Evolutionary conservation across 1,140 invertebrate genomes (phyloP), one percentile per base, ranked within the genome.

Genomic region (Aphis craccivora): DNA sequence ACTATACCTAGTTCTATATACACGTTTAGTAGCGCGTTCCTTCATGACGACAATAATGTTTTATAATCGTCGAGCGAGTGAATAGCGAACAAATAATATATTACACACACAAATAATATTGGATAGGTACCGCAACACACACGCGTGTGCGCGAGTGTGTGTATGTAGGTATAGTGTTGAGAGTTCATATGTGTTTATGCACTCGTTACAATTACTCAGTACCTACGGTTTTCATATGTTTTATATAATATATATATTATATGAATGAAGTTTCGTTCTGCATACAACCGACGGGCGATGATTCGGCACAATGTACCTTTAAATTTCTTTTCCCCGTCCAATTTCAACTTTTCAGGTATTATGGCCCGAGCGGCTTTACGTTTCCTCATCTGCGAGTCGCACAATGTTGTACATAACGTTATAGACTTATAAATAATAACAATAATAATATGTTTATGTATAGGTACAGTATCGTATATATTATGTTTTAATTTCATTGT

Each of bases 301-400:
- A 89, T 89, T 89, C 87, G 87, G 87, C 86, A 88, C n/a, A 51
- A 88, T 6, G 45, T 23, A n/a, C n/a, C n/a, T n/a, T n/a, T n/a
- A n/a, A n/a, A n/a, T 40, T 86, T 25, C 40, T 86, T 40, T 43
- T 30, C 11, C 23, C 40, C 23, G 8, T 86, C 9, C 25, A 40
- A 18, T 86, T 43, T 5, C 18, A 35, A 35, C 23, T 67, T 40
- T 67, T 90, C n/a, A 8, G 22, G 3, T 4, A 43, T n/a, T n/a
- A n/a, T 18, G 0, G 1, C 25, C 48, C 1, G 48, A 18, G 3
- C 18, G 55, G 60, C 18, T 4, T 18, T 5, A 35, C n/a, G 14
- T 83, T 83, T 40, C 22, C 7, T 22, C 81, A 2, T 45, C 45
- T 40, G 37, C 1, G 1, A 40, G 22, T 23, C 22, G 22, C 8